A percentile compares a stretch with the other conserved stretches of the same genome.
phyloP scores from a whole-genome alignment of 2,113 vertebrate species.

The Illadopsis cleaveri region DNA sequence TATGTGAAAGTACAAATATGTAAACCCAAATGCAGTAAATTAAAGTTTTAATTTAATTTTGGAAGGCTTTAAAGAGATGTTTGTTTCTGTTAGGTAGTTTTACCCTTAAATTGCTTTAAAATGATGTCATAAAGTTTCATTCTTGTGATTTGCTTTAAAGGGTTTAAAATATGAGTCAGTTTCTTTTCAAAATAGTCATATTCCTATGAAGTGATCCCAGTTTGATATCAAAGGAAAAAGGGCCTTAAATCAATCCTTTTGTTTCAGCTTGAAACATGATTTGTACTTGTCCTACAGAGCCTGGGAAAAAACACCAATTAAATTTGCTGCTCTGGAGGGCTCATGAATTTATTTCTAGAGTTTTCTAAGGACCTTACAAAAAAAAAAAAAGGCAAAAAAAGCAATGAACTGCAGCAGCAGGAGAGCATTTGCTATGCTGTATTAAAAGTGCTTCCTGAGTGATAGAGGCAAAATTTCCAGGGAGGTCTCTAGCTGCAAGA shows the following conservation, averaged over 20 bases:
- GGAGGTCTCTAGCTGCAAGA: not conserved
- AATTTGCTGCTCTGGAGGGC: not conserved
- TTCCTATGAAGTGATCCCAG: conserved; percentile 13
- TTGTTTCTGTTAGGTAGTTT: not conserved
- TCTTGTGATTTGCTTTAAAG: conserved; percentile 7
- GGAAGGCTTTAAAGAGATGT: not conserved
- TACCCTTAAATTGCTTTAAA: not conserved
- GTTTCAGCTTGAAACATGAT: conserved; percentile 10
- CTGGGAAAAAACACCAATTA: not conserved
- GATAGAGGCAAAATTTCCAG: not conserved
- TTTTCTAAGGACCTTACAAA: not conserved
- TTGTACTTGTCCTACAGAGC: conserved; percentile 16
- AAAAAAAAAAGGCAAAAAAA: not conserved
- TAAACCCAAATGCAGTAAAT: not conserved
- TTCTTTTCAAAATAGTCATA: not conserved
- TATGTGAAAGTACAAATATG: not conserved
- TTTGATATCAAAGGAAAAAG: conserved; percentile 32
- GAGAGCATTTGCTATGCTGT: not conserved
- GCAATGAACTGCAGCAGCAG: not conserved
- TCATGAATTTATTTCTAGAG: not conserved
- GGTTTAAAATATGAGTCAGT: not conserved
- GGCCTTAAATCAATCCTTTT: conserved; percentile 15
- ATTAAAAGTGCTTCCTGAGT: not conserved
- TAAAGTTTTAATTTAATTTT: not conserved
- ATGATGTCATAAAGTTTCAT: not conserved